Conservation (phyloP, 1,140 invertebrate species). For the Procambarus clarkii region DNA sequence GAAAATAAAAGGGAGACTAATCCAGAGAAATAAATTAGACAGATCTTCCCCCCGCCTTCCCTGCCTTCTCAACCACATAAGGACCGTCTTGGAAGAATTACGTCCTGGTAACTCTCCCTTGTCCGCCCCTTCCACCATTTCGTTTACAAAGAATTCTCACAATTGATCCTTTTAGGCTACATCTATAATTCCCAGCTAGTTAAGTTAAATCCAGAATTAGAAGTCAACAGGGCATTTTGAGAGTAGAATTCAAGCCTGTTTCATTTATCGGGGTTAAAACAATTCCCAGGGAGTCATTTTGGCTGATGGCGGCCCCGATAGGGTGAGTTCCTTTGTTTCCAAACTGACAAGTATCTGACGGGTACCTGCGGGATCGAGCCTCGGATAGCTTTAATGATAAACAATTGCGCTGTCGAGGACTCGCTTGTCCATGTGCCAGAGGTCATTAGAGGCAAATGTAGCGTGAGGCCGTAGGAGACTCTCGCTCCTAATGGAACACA, state of each 20-base stretch:
- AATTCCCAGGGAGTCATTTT: not conserved
- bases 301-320: slow-evolving; percentile 21
- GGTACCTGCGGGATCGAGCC: slow-evolving; percentile 40
- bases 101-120: not conserved
- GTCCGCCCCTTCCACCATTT: too few species aligned
- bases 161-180: too few species aligned
- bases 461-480: not conserved
- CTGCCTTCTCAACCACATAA: not conserved
- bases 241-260: too few species aligned
- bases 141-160: too few species aligned
- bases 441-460: not conserved
- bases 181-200: too few species aligned
- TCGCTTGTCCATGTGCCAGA: not conserved
- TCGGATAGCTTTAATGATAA: slow-evolving; percentile 40
- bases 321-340: slow-evolving; percentile 27
- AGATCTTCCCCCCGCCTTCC: not conserved
- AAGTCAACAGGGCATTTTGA: too few species aligned
- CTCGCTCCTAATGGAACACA: too few species aligned
- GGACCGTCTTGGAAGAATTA: not conserved
- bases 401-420: slow-evolving; percentile 4
- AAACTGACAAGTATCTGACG: slow-evolving; percentile 48
- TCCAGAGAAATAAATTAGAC: not conserved
- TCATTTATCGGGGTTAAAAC: not conserved
- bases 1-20: not conserved
- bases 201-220: too few species aligned